A percentile compares a stretch with the other conserved stretches of the same genome.
Conservation (phyloP, 2,888 invertebrate genomes). For the Geophilus truncorum region DNA sequence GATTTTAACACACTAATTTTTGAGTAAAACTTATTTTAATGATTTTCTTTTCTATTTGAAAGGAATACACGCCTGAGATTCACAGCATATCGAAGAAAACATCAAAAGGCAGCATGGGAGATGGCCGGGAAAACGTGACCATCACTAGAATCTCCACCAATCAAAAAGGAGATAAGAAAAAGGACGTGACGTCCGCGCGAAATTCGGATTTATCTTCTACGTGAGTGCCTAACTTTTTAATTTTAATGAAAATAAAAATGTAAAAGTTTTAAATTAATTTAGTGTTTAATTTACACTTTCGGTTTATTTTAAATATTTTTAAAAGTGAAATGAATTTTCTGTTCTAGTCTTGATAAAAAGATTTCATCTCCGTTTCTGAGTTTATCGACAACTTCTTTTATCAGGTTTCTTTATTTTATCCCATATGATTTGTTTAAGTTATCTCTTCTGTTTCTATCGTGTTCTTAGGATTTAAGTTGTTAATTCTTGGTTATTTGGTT, state of each 20-base stretch:
- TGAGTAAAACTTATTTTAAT: too few relatives aligned
- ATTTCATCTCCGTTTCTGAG: constrained; percentile 8
- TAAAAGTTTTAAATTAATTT: too few relatives aligned
- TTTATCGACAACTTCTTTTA: constrained; percentile 15
- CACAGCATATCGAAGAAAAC: constrained; percentile 45
- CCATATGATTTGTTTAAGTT: constrained; percentile 41
- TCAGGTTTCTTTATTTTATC: constrained; percentile 31
- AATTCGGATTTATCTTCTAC: constrained; percentile 40
- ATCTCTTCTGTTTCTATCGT: neutral
- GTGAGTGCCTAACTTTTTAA: constrained; percentile 37
- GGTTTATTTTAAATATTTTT: too few relatives aligned
- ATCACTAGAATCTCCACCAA: constrained; percentile 46
- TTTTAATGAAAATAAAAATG: neutral
- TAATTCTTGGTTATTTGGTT: too few relatives aligned
- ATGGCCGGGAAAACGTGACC: constrained; percentile 44
- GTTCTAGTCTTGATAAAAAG: constrained; percentile 8
- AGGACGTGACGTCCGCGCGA: constrained; percentile 36
- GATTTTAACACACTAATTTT: too few relatives aligned
- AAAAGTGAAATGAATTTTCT: neutral
- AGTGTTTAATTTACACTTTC: too few relatives aligned
- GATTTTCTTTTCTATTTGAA: constrained; percentile 11
- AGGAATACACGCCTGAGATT: constrained; percentile 51
- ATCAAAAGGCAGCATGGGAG: constrained; percentile 41
- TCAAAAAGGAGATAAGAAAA: constrained; percentile 38
- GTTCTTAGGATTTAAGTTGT: too few relatives aligned